Evolutionary conservation across 2,888 invertebrate genomes (phyloP).

Genomic region (Cephus rjabovi): DNA sequence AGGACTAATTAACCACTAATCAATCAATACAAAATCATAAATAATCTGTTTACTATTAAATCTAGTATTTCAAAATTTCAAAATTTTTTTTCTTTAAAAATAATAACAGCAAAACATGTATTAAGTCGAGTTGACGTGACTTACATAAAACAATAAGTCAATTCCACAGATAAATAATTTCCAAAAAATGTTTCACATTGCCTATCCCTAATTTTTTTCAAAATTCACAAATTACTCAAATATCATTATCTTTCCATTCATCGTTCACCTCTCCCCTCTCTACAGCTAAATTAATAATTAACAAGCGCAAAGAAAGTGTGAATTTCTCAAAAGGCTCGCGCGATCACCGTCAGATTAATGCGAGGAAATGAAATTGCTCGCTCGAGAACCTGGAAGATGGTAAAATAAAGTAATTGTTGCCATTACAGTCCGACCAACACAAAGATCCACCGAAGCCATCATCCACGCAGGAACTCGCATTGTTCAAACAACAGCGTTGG

Average conservation of each 20-base stretch:
- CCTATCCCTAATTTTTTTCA: background rate
- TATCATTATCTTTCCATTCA: background rate
- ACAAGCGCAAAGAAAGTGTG: background rate
- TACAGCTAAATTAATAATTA: background rate
- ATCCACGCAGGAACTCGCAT: conserved; percentile 20
- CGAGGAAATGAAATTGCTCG: conserved; percentile 40
- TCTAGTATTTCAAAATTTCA: background rate
- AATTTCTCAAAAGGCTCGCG: conserved; percentile 8
- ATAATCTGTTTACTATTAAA: background rate
- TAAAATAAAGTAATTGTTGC: conserved; percentile 63
- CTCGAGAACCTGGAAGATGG: conserved; percentile 56
- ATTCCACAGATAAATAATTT: background rate
- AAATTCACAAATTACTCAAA: background rate
- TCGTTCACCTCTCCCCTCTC: background rate
- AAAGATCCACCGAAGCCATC: conserved; percentile 16
- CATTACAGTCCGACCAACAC: conserved; percentile 41
- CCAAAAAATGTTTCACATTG: background rate
- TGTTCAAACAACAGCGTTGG: conserved; percentile 10
- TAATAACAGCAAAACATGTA: background rate
- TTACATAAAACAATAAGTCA: background rate
- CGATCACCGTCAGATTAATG: conserved; percentile 33
- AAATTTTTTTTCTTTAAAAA: background rate
- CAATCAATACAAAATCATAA: background rate
- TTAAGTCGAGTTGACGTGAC: too few relatives aligned
- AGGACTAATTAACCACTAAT: background rate